Base-by-base conservation (phyloP, 2,888 invertebrate species). In the Oscheius onirici region DNA sequence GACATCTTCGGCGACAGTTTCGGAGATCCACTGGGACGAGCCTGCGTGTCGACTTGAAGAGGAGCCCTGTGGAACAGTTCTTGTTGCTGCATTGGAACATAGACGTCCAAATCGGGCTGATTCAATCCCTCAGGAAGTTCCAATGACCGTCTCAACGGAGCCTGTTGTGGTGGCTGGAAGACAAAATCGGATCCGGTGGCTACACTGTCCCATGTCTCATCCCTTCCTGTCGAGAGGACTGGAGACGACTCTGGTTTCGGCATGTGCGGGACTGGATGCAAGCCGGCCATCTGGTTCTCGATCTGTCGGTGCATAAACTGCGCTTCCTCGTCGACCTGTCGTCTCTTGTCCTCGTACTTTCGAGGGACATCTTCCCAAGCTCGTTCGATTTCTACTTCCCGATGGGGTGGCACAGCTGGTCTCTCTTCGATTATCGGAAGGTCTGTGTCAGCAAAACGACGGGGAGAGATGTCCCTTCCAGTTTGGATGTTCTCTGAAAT, bases 261-360 rank as follows among this genome's bases (percentile, higher is more conserved):
- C 6, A 58, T n/a, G 8, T 58, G 58, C 6, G 58, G 58, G 17
- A 58, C 15, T 17, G 58, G 40, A 20, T 40, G 17, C 1, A 58
- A 20, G n/a, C 58, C 58, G 11, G 63, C 22, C 63, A 63, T 46
- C 34, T 63, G 63, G 22, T 49, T n/a, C 20, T 49, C 28, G 17
- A 63, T 63, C 28, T 49, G 46, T 5, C 34, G 63, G n/a, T 63
- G 63, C 63, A 63, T 63, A 46, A 24, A 46, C 49, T 49, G 63
- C 3, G 49, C 63, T 34, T 63, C 63, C n/a, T 46, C 46, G n/a
- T 63, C 63, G n/a, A 63, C 63, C 8, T 49, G 22, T 17, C 63
- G 20, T 20, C 26, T 63, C 20, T 49, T 34, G 17, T 34, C 58
- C 43, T 58, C 58, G 20, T 63, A 49, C 20, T n/a, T 26, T 63